phyloP scores from a whole-genome alignment of 2,888 invertebrate genomes.

The Ceramica pisi region DNA sequence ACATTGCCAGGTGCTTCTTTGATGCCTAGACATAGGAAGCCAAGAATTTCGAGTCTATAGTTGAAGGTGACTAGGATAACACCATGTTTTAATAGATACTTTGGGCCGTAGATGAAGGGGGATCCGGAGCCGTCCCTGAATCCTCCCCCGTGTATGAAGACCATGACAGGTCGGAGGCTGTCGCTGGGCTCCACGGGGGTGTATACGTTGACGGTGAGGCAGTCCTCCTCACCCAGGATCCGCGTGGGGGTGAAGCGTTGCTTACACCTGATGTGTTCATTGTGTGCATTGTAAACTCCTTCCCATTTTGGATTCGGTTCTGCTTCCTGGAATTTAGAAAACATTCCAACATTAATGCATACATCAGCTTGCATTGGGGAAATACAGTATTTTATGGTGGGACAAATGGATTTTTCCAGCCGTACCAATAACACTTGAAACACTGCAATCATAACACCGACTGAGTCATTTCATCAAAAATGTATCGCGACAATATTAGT shows the following conservation, averaged over 20 bases:
- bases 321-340: constrained; percentile 75
- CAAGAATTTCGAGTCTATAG: constrained; percentile 84
- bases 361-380: not conserved
- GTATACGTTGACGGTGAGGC: constrained; percentile 83
- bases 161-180: constrained; percentile 81
- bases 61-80: constrained; percentile 85
- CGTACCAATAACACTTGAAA: not conserved
- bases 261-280: constrained; percentile 82
- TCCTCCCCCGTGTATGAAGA: constrained; percentile 87
- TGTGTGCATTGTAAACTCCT: constrained; percentile 76
- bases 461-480: constrained; percentile 49
- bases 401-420: not conserved
- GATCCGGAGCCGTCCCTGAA: constrained; percentile 84
- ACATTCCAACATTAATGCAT: not conserved
- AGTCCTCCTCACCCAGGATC: constrained; percentile 81
- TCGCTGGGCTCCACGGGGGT: constrained; percentile 71
- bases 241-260: constrained; percentile 77
- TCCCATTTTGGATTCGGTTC: constrained; percentile 77
- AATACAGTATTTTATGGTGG: not conserved
- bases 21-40: constrained; percentile 84
- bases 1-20: constrained; percentile 85
- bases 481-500: constrained; percentile 44
- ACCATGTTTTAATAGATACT: constrained; percentile 79
- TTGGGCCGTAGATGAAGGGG: constrained; percentile 83
- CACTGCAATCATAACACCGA: constrained; percentile 23